Evolutionary conservation across 2,888 invertebrate species (phyloP), one percentile per base, ranked within the genome.

Genomic region (Spilarctia lutea): DNA sequence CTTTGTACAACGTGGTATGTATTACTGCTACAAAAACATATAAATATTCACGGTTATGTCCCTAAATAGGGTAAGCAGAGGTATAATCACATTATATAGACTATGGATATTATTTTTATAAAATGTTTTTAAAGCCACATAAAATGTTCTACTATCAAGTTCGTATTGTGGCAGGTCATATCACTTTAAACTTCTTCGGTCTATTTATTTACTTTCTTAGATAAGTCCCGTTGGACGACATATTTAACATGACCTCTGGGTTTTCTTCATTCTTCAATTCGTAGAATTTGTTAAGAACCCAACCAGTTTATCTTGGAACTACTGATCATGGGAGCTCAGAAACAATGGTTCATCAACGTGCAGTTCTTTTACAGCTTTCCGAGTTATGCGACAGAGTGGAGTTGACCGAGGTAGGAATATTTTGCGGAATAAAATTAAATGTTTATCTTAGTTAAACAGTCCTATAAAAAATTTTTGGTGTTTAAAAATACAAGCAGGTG

Each of bases 171-270:
- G 48, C 48, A 79, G 76, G 74, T 80, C 77, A 71, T 82, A 76
- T 71, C 65, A 39, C 39, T 74, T 65, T 3, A 48, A 42, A 20
- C 52, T 73, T 82, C 79, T 73, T 73, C 73, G 72, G 72, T 77
- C 3, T n/a, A 24, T 27, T 3, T 78, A 75, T 74, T 76, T 73
- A 76, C 74, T n/a, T 82, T 76, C 76, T 77, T 77, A 80, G 68
- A 73, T 75, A 75, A 66, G 83, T 91, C 88, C 92, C 91, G 90
- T 91, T 89, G 75, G 76, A 68, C 86, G 90, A 86, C 91, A 91
- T 85, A 82, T 89, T 89, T 91, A 88, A 91, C 89, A 88, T 78
- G 80, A 83, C 86, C 89, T 86, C 86, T 73, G 68, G 75, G 86
- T 52, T 52, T 48, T 48, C 48, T 85, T 86, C 87, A 89, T 89